phyloP scores from a whole-genome alignment of 1,140 invertebrate genomes.

The Eupristina koningsbergeri region DNA sequence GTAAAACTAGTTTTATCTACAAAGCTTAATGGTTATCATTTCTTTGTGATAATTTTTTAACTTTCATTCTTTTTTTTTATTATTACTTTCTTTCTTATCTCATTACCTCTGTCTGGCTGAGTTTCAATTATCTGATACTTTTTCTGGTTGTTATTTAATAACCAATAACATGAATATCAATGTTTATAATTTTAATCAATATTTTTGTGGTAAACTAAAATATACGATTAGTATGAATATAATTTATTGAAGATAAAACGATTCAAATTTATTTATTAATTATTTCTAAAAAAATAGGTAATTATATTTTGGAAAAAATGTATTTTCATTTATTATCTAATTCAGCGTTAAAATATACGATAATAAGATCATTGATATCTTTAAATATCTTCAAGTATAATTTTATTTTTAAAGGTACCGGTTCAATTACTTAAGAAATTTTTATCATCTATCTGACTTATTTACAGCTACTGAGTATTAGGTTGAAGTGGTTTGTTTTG shows the following conservation, averaged over 20 bases:
- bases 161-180: background rate
- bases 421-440: constrained; percentile 9
- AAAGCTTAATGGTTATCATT: background rate
- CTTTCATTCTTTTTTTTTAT: too few relatives aligned
- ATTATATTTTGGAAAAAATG: background rate
- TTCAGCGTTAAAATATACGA: background rate
- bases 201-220: background rate
- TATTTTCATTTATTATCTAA: background rate
- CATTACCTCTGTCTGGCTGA: background rate
- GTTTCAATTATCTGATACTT: background rate
- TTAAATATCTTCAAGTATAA: background rate
- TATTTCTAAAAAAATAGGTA: too few relatives aligned
- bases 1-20: background rate
- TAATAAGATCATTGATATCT: background rate
- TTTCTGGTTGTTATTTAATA: background rate
- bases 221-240: background rate
- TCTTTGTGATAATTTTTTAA: too few relatives aligned
- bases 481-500: background rate
- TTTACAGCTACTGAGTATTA: background rate
- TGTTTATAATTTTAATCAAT: background rate
- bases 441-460: background rate
- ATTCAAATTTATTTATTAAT: too few relatives aligned
- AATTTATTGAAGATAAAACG: background rate
- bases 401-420: background rate
- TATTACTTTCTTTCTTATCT: too few relatives aligned